phyloP scores from a whole-genome alignment of 2,113 vertebrate species.

The Trichechus manatus region DNA sequence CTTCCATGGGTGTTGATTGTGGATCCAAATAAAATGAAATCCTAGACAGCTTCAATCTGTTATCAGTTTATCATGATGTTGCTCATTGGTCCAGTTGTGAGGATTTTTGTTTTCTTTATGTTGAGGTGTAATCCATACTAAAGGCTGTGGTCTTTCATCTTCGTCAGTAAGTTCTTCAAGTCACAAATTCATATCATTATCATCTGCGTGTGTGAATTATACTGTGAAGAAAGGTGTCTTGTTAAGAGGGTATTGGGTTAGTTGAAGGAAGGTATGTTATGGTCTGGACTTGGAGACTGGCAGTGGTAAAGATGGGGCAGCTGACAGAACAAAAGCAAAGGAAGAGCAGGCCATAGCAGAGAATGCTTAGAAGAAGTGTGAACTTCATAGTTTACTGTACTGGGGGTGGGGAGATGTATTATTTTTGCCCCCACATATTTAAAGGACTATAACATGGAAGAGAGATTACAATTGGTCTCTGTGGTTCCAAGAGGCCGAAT shows the following conservation, averaged over 20 bases:
- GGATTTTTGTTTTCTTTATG: too few species aligned
- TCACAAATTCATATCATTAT: not conserved
- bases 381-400: not conserved
- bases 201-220: not conserved
- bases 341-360: not conserved
- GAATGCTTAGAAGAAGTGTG: not conserved
- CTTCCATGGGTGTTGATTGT: too few species aligned
- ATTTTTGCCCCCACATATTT: not conserved
- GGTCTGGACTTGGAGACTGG: not conserved
- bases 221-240: not conserved
- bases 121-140: too few species aligned
- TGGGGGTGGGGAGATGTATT: not conserved
- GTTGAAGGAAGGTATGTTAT: not conserved
- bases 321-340: not conserved
- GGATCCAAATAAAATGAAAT: too few species aligned
- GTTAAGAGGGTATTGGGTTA: not conserved
- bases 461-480: not conserved
- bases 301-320: not conserved
- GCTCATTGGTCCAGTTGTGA: too few species aligned
- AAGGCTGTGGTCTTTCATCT: too few species aligned
- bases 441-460: not conserved
- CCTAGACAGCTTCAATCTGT: too few species aligned
- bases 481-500: not conserved
- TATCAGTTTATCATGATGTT: too few species aligned
- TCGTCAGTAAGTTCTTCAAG: not conserved